Evolutionary conservation across 2,888 invertebrate species (phyloP).

Genomic region (Neoaliturus tenellus): DNA sequence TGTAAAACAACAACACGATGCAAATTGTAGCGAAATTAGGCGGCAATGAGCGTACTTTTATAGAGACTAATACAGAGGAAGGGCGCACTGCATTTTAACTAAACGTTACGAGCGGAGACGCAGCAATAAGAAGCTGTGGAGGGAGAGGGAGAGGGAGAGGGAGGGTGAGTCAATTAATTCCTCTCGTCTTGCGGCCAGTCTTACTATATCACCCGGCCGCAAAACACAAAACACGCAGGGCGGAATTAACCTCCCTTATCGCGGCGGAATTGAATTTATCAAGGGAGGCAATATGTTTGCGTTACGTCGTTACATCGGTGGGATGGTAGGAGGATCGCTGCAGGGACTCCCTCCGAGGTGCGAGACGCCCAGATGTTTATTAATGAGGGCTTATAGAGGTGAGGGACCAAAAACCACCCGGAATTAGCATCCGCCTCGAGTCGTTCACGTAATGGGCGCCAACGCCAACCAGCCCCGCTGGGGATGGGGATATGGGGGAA

Average conservation of each 20-base stretch:
- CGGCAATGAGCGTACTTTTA: conserved; percentile 38
- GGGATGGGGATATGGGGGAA: conserved; percentile 15
- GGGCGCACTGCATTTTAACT: conserved; percentile 41
- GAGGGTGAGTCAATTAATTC: conserved; percentile 39
- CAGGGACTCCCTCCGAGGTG: conserved; percentile 6
- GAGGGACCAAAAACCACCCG: conserved; percentile 39
- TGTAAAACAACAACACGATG: not conserved
- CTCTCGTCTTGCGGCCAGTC: conserved; percentile 23
- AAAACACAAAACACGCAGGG: conserved; percentile 42
- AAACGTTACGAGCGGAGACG: conserved; percentile 22
- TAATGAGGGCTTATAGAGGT: conserved; percentile 50
- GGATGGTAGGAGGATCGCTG: conserved; percentile 12
- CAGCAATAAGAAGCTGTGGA: conserved; percentile 46
- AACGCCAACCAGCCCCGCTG: not conserved
- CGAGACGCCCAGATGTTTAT: conserved; percentile 46
- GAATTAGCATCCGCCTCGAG: conserved; percentile 8
- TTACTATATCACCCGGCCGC: conserved; percentile 47
- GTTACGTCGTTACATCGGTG: conserved; percentile 7
- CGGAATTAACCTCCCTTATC: conserved; percentile 45
- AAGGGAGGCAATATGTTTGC: conserved; percentile 39
- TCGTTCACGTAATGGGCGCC: not conserved
- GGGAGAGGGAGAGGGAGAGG: not conserved
- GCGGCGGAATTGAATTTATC: conserved; percentile 44
- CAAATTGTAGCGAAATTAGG: conserved; percentile 31
- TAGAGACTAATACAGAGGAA: conserved; percentile 44